Conservation (phyloP, 1,140 invertebrate species). For the Diachasma alloeum region DNA sequence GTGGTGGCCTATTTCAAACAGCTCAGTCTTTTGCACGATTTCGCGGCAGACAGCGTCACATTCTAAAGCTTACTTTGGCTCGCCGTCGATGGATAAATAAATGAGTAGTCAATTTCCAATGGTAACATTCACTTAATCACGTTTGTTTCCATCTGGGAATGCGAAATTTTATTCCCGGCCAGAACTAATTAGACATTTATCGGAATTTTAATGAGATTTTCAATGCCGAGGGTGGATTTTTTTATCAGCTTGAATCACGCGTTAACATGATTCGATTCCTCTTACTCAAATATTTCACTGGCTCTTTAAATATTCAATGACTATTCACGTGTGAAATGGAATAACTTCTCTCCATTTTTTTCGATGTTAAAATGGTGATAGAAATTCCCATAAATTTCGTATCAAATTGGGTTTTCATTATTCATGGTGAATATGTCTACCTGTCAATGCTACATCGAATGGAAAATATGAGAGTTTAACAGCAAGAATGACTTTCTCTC, state of each 20-base stretch:
- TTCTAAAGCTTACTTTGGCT: not conserved
- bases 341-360: too few species aligned
- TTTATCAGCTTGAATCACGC: too few species aligned
- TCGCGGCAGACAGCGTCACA: not conserved
- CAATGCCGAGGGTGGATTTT: not conserved
- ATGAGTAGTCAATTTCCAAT: not conserved
- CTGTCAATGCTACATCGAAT: not conserved
- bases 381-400: too few species aligned
- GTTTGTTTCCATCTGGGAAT: not conserved
- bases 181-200: not conserved
- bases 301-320: too few species aligned
- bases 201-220: not conserved
- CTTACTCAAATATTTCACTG: not conserved
- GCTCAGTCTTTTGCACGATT: not conserved
- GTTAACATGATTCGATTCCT: not conserved
- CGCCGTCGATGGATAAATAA: not conserved
- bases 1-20: slow-evolving; percentile 1
- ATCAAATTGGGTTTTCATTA: not conserved
- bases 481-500: not conserved
- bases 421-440: not conserved
- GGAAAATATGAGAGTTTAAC: slow-evolving; percentile 1
- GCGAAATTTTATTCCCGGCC: not conserved
- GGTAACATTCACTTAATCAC: not conserved
- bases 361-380: too few species aligned
- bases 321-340: too few species aligned